A percentile compares a stretch with the other conserved stretches of the same genome.
Evolutionary conservation across 2,113 vertebrate genomes (phyloP).

Genomic region (Felis chaus): DNA sequence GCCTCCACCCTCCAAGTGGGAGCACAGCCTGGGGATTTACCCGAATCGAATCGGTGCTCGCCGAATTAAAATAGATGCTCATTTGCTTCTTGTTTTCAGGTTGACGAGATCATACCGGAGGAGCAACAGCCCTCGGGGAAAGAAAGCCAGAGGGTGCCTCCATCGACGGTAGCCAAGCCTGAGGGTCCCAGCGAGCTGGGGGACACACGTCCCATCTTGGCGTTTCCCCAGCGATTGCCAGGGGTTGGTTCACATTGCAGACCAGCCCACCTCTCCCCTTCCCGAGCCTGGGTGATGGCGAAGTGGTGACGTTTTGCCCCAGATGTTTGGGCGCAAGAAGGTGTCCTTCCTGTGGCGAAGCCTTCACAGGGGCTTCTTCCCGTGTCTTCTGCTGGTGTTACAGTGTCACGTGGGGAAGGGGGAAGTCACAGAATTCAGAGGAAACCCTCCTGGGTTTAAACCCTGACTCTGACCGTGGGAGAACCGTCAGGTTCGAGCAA

Average conservation of each 20-base stretch:
- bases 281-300: background rate
- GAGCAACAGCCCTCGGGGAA: background rate
- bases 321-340: background rate
- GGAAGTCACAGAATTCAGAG: background rate
- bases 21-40: background rate
- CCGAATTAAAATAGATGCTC: background rate
- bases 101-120: background rate
- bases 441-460: background rate
- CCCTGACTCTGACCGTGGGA: background rate
- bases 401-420: background rate
- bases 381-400: background rate
- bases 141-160: background rate
- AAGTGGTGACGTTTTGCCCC: background rate
- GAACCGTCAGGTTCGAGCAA: background rate
- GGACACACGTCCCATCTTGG: fast-evolving
- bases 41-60: background rate
- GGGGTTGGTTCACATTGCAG: background rate
- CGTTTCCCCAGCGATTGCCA: fast-evolving
- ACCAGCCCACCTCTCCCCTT: background rate
- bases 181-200: fast-evolving
- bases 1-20: background rate
- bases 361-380: background rate
- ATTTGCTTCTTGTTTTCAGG: background rate
- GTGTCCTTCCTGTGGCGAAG: background rate
- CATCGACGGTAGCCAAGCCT: background rate